phyloP scores from a whole-genome alignment of 2,113 vertebrate genomes.

The Cebidichthys violaceus region DNA sequence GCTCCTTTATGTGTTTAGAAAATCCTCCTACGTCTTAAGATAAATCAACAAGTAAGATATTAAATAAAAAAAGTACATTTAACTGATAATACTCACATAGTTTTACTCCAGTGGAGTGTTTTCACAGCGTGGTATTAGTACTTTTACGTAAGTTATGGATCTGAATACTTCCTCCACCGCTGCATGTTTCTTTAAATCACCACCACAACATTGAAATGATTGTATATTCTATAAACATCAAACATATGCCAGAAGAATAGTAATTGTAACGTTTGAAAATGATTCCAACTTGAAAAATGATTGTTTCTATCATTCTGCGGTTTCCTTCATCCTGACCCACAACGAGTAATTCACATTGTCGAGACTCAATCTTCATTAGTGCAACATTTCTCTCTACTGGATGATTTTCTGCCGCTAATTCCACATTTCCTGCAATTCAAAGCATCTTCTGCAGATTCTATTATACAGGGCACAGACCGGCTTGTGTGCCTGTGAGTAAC shows the following conservation, averaged over 20 bases:
- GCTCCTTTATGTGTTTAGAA: too few relatives aligned
- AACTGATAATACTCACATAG: neutral
- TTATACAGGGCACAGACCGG: constrained; percentile 14
- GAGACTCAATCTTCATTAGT: constrained; percentile 6
- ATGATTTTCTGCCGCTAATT: constrained; percentile 16
- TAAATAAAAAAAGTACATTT: too few relatives aligned
- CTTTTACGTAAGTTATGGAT: neutral
- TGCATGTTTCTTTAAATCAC: neutral
- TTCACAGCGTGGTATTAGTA: too few relatives aligned
- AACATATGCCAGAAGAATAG: neutral
- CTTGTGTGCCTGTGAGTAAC: constrained; percentile 20
- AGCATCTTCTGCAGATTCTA: constrained; percentile 18
- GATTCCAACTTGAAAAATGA: neutral
- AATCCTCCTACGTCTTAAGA: too few relatives aligned
- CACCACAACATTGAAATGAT: neutral
- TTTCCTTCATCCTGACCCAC: neutral
- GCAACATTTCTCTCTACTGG: neutral
- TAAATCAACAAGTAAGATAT: too few relatives aligned
- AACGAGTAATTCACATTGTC: neutral
- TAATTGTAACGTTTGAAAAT: neutral
- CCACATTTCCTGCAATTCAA: constrained; percentile 8
- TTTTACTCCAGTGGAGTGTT: too few relatives aligned
- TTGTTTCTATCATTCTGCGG: neutral
- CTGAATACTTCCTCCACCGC: too few relatives aligned
- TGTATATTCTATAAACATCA: neutral